These are phyloP conservation scores for Drosophila atroscutellata DNA, from an alignment of 2,888 invertebrate species.

Conservation along the genomic window DNA sequence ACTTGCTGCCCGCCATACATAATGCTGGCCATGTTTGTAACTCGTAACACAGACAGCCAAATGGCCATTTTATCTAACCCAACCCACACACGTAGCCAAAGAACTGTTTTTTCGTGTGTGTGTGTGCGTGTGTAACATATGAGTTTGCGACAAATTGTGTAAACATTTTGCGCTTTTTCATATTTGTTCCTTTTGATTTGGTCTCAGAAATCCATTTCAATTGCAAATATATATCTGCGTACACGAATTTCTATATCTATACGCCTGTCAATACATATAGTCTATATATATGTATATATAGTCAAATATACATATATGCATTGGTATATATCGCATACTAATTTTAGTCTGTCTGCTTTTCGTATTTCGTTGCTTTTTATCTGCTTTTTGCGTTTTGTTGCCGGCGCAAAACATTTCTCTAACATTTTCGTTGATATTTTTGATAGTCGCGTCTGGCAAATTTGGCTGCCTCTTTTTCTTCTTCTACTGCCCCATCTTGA, in stretches of 20 bases:
- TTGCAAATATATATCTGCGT: slow-evolving; percentile 18
- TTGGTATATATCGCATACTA: slow-evolving; percentile 46
- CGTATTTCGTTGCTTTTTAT: slow-evolving; percentile 39
- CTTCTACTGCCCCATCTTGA: neutral
- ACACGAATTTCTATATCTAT: slow-evolving; percentile 24
- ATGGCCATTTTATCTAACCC: slow-evolving; percentile 17
- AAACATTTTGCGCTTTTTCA: slow-evolving; percentile 33
- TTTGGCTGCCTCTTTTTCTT: neutral
- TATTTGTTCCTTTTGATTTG: slow-evolving; percentile 17
- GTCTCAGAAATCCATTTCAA: slow-evolving; percentile 37
- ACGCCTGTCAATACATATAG: slow-evolving; percentile 5
- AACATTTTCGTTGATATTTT: slow-evolving; percentile 53
- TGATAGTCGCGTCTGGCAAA: slow-evolving; percentile 38
- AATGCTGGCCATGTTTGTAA: slow-evolving; percentile 21
- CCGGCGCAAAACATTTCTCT: slow-evolving; percentile 35
- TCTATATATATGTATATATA: slow-evolving; percentile 10
- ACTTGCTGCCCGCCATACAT: neutral
- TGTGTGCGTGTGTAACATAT: slow-evolving; percentile 14
- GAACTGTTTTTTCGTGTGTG: neutral
- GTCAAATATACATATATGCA: neutral
- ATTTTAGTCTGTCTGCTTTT: slow-evolving; percentile 63
- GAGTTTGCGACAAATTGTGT: slow-evolving; percentile 31
- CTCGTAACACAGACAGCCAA: slow-evolving; percentile 22
- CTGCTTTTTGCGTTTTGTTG: slow-evolving; percentile 13
- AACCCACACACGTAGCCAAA: neutral